Conservation (phyloP, 2,113 vertebrate genomes). For the Pleuronectes platessa region DNA sequence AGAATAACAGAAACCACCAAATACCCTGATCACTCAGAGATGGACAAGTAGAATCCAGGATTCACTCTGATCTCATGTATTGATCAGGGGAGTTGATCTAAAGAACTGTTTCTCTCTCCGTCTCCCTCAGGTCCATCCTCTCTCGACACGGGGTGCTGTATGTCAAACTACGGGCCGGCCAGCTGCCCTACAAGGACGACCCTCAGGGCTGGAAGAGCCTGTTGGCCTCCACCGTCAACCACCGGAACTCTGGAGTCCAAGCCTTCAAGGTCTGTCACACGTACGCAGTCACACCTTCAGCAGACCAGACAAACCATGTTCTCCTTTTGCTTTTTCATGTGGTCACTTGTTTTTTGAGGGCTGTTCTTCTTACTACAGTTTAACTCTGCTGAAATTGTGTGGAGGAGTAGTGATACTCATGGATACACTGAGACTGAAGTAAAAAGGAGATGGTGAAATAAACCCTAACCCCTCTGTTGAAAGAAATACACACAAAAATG, state of each 20-base stretch:
- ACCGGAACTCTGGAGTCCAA: constrained; percentile 86
- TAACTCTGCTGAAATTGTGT: too few relatives aligned
- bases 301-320: too few relatives aligned
- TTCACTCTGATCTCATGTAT: neutral
- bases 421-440: too few relatives aligned
- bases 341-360: too few relatives aligned
- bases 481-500: too few relatives aligned
- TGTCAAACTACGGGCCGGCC: constrained; percentile 94
- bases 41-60: neutral
- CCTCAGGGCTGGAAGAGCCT: constrained; percentile 97
- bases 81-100: neutral
- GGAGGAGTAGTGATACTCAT: too few relatives aligned
- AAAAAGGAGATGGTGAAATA: too few relatives aligned
- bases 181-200: constrained; percentile 97
- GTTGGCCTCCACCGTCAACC: constrained; percentile 89
- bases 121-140: constrained; percentile 89
- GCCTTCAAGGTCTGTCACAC: constrained; percentile 90
- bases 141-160: constrained; percentile 93
- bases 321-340: too few relatives aligned
- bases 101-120: neutral
- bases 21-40: neutral
- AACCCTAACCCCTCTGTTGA: too few relatives aligned
- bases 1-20: too few relatives aligned
- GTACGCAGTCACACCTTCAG: too few relatives aligned
- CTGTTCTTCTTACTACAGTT: too few relatives aligned